Percentiles rank a stretch among this genome's conserved stretches.
Conservation (phyloP, 2,113 vertebrate genomes). For the Petroica traversi region DNA sequence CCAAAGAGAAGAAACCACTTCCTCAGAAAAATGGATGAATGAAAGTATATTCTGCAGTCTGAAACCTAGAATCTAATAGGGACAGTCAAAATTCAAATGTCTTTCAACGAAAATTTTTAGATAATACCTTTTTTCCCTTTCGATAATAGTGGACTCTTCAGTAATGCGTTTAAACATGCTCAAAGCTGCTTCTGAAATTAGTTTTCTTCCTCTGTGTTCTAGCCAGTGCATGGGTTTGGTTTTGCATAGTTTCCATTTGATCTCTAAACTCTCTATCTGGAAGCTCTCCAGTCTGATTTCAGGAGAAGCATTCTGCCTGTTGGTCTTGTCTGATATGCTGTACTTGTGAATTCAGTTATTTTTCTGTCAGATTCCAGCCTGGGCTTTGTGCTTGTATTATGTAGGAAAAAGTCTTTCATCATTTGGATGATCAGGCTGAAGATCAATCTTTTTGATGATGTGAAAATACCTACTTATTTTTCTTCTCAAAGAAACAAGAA, state of each 20-base stretch:
- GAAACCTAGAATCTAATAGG: background rate
- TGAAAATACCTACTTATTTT: background rate
- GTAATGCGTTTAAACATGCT: background rate
- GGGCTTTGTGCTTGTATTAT: background rate
- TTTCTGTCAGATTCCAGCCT: background rate
- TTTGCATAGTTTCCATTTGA: background rate
- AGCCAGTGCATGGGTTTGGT: background rate
- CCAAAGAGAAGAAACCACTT: background rate
- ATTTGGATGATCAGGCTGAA: background rate
- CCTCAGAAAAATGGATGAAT: background rate
- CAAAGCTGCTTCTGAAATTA: background rate
- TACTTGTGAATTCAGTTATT: background rate
- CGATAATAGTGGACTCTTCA: background rate
- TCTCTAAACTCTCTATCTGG: background rate
- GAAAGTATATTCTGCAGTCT: background rate
- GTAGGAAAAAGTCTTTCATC: background rate
- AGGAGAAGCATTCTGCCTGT: background rate
- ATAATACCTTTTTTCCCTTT: background rate
- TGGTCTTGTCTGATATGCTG: background rate
- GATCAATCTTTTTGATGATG: background rate
- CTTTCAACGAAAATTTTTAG: background rate
- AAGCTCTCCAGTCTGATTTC: background rate
- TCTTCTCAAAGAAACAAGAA: background rate
- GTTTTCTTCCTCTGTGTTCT: background rate
- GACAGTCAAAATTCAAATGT: background rate